A percentile compares a stretch with the other conserved stretches of the same genome.
Evolutionary conservation across 2,888 invertebrate species (phyloP).

Genomic region (Alitta virens): DNA sequence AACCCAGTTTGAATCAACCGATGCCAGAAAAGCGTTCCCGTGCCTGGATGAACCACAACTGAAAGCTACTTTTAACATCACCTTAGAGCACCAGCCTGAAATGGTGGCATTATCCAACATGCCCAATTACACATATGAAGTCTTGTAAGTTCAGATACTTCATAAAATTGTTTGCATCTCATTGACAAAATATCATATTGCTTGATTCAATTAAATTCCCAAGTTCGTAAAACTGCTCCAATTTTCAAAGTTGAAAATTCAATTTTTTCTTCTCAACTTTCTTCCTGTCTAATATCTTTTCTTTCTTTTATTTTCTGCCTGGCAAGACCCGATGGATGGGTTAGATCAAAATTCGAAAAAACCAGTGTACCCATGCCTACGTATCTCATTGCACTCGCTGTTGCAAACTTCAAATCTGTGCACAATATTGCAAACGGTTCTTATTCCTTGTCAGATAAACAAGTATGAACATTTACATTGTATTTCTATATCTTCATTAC

Average conservation of each 20-base stretch:
- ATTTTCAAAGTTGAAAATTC: too few species aligned
- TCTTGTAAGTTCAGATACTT: slow-evolving; percentile 12
- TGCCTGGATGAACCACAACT: slow-evolving; percentile 88
- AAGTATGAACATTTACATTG: too few species aligned
- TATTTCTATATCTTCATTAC: too few species aligned
- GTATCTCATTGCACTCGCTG: background rate
- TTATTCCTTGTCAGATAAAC: too few species aligned
- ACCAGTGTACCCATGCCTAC: background rate
- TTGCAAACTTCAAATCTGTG: background rate
- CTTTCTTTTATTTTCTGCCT: too few species aligned
- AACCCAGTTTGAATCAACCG: slow-evolving; percentile 84
- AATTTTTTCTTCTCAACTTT: too few species aligned
- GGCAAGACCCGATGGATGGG: background rate
- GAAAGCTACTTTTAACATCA: slow-evolving; percentile 80
- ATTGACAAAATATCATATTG: too few species aligned
- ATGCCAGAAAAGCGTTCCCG: slow-evolving; percentile 87
- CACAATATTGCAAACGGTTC: background rate
- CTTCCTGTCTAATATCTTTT: too few species aligned
- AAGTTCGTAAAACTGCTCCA: too few species aligned
- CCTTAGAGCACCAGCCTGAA: slow-evolving; percentile 62
- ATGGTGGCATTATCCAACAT: slow-evolving; percentile 41
- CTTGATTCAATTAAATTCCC: too few species aligned
- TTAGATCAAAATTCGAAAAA: background rate
- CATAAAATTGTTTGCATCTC: too few species aligned
- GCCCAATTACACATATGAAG: slow-evolving; percentile 24